Percentiles rank a stretch among this genome's conserved stretches.
These are phyloP conservation scores for Drosophila yakuba DNA, from an alignment of 1,140 invertebrate species.

Conservation along the genomic window DNA sequence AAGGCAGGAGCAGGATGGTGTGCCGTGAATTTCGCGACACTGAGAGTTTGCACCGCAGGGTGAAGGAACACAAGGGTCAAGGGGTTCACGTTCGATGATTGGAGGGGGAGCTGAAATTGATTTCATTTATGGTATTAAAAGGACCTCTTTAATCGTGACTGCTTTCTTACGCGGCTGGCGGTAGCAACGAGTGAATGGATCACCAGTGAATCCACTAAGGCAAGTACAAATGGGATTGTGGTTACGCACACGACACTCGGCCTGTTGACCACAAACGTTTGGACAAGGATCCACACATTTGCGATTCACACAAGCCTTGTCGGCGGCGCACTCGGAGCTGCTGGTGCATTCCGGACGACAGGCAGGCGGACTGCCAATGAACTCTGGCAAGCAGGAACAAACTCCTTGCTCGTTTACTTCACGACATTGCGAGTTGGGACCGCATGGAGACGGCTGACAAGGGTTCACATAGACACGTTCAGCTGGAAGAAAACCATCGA, in stretches of 20 bases:
- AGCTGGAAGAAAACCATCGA: slow-evolving; percentile 55
- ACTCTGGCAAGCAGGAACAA: slow-evolving; percentile 90
- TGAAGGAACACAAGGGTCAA: slow-evolving; percentile 91
- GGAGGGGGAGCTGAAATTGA: slow-evolving; percentile 49
- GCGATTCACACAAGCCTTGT: slow-evolving; percentile 91
- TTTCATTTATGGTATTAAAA: background rate
- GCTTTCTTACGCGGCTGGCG: slow-evolving; percentile 85
- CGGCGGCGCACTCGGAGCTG: slow-evolving; percentile 91
- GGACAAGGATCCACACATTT: slow-evolving; percentile 93
- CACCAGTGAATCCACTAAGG: slow-evolving; percentile 89
- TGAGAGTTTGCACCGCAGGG: slow-evolving; percentile 93
- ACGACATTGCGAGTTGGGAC: slow-evolving; percentile 88
- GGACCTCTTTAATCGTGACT: slow-evolving; percentile 38
- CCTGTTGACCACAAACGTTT: slow-evolving; percentile 91
- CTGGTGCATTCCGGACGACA: slow-evolving; percentile 91
- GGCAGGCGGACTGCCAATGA: slow-evolving; percentile 90
- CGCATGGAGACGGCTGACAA: slow-evolving; percentile 91
- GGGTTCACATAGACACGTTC: slow-evolving; percentile 85
- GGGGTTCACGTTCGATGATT: slow-evolving; percentile 58
- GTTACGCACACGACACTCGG: slow-evolving; percentile 90
- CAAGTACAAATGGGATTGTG: slow-evolving; percentile 92
- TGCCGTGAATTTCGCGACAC: slow-evolving; percentile 89
- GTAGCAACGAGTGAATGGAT: slow-evolving; percentile 86
- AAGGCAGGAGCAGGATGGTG: slow-evolving; percentile 92
- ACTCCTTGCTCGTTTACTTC: slow-evolving; percentile 88